A percentile compares a stretch with the other conserved stretches of the same genome.
These are phyloP conservation scores for Dysidea cf. avara DNA, from an alignment of 37 sponge, comb jelly and placozoan species.

Conservation along the genomic window DNA sequence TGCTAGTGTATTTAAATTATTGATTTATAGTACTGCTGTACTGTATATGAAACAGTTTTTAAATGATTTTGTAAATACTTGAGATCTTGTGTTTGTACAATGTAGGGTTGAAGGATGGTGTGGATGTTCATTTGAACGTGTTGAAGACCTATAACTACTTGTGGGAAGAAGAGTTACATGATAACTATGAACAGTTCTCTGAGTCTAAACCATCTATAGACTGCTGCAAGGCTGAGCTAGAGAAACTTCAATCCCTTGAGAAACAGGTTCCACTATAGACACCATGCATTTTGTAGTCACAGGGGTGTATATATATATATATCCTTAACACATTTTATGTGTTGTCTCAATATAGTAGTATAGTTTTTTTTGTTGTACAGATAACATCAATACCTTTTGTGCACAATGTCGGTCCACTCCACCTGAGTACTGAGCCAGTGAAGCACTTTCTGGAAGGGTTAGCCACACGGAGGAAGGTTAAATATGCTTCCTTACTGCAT, in stretches of 20 bases:
- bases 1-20: no score
- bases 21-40: background rate
- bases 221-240: constrained; percentile 37
- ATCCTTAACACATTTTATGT: no score
- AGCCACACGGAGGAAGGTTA: constrained; percentile 71
- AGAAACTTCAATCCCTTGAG: constrained; percentile 50
- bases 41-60: background rate
- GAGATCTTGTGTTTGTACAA: background rate
- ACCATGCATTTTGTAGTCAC: no score
- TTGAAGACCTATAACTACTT: constrained; percentile 54
- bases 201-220: constrained; percentile 19
- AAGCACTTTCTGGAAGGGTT: constrained; percentile 72
- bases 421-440: constrained; percentile 63
- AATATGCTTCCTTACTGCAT: constrained; percentile 78
- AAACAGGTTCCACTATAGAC: no score
- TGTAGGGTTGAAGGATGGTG: no score
- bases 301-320: no score
- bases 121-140: constrained; percentile 21
- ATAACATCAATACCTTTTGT: constrained; percentile 44
- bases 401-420: constrained; percentile 50
- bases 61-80: background rate
- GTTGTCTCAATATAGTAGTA: background rate
- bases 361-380: background rate
- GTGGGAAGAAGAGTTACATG: constrained; percentile 84
- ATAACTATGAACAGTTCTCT: constrained; percentile 60